Evolutionary conservation across 2,113 vertebrate genomes (phyloP), one percentile per base, ranked within the genome.

Genomic region (Colistium nudipinnis): DNA sequence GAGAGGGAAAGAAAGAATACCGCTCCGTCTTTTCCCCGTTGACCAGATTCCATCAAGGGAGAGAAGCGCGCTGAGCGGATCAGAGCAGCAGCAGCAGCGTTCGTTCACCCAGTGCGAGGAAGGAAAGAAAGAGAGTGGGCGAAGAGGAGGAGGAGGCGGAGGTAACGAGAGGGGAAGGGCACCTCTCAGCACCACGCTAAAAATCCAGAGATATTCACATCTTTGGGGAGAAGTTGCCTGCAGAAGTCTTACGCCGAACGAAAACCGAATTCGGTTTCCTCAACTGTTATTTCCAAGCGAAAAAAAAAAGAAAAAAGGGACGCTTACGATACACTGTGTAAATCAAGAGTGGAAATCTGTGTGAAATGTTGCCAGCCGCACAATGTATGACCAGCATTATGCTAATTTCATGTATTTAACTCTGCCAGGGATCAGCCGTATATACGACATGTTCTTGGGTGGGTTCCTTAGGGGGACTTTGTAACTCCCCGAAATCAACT

Each of bases 301-400:
- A 24, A n/a, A n/a, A n/a, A n/a, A n/a, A n/a, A n/a, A n/a, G n/a
- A n/a, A n/a, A n/a, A n/a, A n/a, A n/a, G n/a, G n/a, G n/a, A n/a
- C n/a, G n/a, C n/a, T 81, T 38, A 54, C 62, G 30, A 71, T 79
- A 62, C 75, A 51, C 81, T 72, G 72, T 82, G 81, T 74, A 82
- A 82, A 89, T 80, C 62, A 77, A 6, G 2, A 53, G 57, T 16
- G 62, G 60, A 72, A 85, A 77, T 83, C 66, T 60, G 65, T 78
- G 55, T 51, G 44, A 70, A 83, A 80, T 72, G 69, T 67, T 82
- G 56, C 76, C 73, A 74, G 76, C 62, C 81, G 65, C 41, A 69
- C 75, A 65, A 87, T 87, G 65, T 33, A 75, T 77, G 36, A 43
- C 60, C 66, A 61, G 81, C 81, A 83, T 84, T 81, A 86, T 53